Percentiles rank a stretch among this genome's conserved stretches.
phyloP scores from a whole-genome alignment of 2,797 vertebrate species.

The Pangasius larnaudii region DNA sequence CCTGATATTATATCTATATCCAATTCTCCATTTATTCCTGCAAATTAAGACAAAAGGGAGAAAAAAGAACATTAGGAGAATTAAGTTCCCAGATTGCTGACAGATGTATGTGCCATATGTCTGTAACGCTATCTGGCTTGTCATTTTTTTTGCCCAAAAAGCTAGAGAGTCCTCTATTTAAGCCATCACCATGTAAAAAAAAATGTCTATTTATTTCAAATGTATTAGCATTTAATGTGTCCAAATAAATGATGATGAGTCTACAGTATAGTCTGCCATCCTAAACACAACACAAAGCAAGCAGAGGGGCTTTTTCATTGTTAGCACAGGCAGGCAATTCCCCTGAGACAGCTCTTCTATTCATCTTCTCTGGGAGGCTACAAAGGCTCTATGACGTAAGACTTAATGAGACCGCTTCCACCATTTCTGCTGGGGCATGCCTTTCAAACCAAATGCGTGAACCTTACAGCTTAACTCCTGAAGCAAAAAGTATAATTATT shows the following conservation, averaged over 20 bases:
- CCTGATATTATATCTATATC: conserved; percentile 64
- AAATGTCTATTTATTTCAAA: not conserved
- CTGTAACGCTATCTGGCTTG: conserved; percentile 17
- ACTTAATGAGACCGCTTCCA: conserved; percentile 52
- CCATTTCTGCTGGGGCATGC: conserved; percentile 21
- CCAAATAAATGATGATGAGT: not conserved
- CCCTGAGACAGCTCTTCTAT: conserved; percentile 45
- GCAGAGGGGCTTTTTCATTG: conserved; percentile 39
- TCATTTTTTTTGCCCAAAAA: not conserved
- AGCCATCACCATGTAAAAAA: not conserved
- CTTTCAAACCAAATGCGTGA: conserved; percentile 31
- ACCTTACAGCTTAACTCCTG: conserved; percentile 24
- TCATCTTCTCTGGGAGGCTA: conserved; percentile 38
- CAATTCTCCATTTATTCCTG: conserved; percentile 71
- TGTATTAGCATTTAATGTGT: not conserved
- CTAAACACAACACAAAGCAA: conserved; percentile 39
- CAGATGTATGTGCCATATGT: conserved; percentile 31
- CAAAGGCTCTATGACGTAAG: conserved; percentile 55
- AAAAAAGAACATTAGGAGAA: conserved; percentile 13
- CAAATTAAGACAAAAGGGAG: conserved; percentile 39
- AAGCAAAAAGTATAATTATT: not conserved
- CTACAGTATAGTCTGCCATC: conserved; percentile 1
- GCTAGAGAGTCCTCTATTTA: not conserved
- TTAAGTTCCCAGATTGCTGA: not conserved
- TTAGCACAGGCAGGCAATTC: conserved; percentile 33